Conservation (phyloP, 2,113 vertebrate species). For the Turnix velox region DNA sequence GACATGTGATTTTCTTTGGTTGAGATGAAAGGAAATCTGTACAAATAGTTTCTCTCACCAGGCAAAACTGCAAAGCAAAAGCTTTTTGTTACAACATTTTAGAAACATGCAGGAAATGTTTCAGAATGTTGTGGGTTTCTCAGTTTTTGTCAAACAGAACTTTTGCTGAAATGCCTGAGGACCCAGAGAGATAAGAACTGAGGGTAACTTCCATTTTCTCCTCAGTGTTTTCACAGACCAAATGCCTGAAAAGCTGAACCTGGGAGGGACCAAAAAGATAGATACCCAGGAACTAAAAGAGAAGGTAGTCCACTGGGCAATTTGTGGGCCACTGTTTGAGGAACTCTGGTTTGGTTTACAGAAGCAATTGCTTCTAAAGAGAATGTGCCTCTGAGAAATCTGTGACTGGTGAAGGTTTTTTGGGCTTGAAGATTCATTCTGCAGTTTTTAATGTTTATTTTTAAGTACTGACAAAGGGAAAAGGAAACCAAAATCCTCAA, state of each 20-base stretch:
- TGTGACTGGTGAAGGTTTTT: neutral
- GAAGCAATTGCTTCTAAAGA: neutral
- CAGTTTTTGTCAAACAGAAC: neutral
- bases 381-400: neutral
- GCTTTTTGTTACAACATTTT: neutral
- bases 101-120: neutral
- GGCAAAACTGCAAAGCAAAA: neutral
- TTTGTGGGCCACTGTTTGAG: neutral
- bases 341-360: neutral
- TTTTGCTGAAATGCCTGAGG: neutral
- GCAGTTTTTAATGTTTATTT: neutral
- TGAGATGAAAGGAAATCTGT: neutral
- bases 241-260: neutral
- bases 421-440: neutral
- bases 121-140: neutral
- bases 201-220: neutral
- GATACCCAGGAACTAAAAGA: neutral
- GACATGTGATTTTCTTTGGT: neutral
- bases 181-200: neutral
- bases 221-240: neutral
- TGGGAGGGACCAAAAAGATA: neutral
- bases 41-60: neutral
- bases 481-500: neutral
- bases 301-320: neutral
- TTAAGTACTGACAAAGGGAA: neutral